phyloP scores from a whole-genome alignment of 2,797 vertebrate genomes.

The Danio tinwini region DNA sequence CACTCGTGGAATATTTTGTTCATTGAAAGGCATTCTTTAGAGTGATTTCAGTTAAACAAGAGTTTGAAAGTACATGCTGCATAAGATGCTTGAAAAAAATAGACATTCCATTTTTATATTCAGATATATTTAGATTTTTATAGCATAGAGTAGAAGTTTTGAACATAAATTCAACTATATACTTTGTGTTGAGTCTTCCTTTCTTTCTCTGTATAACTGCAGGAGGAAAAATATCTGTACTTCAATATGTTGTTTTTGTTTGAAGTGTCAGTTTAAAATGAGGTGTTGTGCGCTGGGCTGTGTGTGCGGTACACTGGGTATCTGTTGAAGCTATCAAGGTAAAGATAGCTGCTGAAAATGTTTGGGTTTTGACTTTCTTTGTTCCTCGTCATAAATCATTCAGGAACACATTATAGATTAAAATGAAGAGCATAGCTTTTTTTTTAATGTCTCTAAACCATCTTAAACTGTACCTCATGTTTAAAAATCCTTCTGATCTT shows the following conservation, averaged over 20 bases:
- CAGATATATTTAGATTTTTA: not conserved
- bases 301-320: slow-evolving; percentile 24
- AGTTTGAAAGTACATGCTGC: not conserved
- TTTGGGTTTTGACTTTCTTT: slow-evolving; percentile 14
- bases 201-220: not conserved
- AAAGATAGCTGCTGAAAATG: slow-evolving; percentile 23
- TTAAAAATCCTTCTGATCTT: not conserved
- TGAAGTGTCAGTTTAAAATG: slow-evolving; percentile 46
- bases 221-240: slow-evolving; percentile 26
- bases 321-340: slow-evolving; percentile 13
- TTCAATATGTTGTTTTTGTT: slow-evolving; percentile 38
- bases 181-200: too few species aligned
- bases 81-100: not conserved
- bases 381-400: slow-evolving; percentile 10
- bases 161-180: not conserved
- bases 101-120: too few species aligned
- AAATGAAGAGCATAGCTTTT: not conserved
- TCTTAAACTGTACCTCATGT: not conserved
- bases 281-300: slow-evolving; percentile 15
- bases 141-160: not conserved
- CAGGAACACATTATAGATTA: not conserved
- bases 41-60: not conserved
- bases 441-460: not conserved
- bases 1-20: slow-evolving; percentile 21
- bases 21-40: not conserved